phyloP scores from a whole-genome alignment of 2,888 invertebrate species.

The Epinotia nisella region DNA sequence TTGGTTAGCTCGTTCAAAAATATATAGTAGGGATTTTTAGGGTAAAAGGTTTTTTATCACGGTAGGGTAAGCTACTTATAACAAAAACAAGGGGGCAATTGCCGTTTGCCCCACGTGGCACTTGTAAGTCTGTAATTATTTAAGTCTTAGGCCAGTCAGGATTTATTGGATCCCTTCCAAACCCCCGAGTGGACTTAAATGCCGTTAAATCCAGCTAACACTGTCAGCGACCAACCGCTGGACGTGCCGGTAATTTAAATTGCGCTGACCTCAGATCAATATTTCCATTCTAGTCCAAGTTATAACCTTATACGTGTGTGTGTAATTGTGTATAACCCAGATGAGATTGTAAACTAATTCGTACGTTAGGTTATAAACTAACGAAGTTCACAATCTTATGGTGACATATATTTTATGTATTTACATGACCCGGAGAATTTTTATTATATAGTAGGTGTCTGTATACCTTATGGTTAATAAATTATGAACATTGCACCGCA shows the following conservation, averaged over 20 bases:
- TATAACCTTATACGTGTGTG: not conserved
- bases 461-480: too few relatives aligned
- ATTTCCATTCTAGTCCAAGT: slow-evolving; percentile 19
- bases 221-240: slow-evolving; percentile 34
- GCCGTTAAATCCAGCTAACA: slow-evolving; percentile 45
- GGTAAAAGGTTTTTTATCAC: not conserved
- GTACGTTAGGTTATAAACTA: too few relatives aligned
- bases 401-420: too few relatives aligned
- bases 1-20: too few relatives aligned
- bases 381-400: too few relatives aligned
- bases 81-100: slow-evolving; percentile 15
- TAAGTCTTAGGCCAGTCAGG: slow-evolving; percentile 40
- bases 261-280: slow-evolving; percentile 31
- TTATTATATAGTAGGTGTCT: too few relatives aligned
- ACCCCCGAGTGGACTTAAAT: slow-evolving; percentile 43
- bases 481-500: too few relatives aligned
- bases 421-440: too few relatives aligned
- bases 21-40: too few relatives aligned
- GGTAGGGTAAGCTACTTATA: not conserved
- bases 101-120: slow-evolving; percentile 34
- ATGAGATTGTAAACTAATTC: too few relatives aligned
- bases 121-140: slow-evolving; percentile 43
- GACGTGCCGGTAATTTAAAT: slow-evolving; percentile 41
- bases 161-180: slow-evolving; percentile 44
- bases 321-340: not conserved